phyloP scores from a whole-genome alignment of 2,113 vertebrate genomes.

The Takifugu flavidus region DNA sequence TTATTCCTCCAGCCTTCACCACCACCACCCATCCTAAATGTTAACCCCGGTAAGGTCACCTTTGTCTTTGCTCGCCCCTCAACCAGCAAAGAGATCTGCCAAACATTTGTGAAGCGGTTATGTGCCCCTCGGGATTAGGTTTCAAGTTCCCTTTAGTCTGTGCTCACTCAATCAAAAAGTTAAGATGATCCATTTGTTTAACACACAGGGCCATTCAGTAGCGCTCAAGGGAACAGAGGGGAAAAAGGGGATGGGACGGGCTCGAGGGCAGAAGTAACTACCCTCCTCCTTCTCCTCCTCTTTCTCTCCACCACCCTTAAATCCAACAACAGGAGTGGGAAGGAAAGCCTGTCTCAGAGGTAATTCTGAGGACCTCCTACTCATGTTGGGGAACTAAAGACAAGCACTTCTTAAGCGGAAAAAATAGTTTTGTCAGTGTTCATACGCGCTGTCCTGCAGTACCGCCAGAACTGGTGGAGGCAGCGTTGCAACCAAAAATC shows the following conservation, averaged over 20 bases:
- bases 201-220: constrained; percentile 77
- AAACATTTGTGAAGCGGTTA: constrained; percentile 75
- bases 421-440: too few relatives aligned
- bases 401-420: neutral
- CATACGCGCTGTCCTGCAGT: too few relatives aligned
- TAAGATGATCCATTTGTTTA: constrained; percentile 82
- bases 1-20: constrained; percentile 7
- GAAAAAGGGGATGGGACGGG: constrained; percentile 64
- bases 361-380: constrained; percentile 13
- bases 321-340: constrained; percentile 33
- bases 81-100: constrained; percentile 70
- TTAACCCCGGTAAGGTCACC: constrained; percentile 67
- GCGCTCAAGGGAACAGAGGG: constrained; percentile 72
- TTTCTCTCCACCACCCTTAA: constrained; percentile 8
- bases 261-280: constrained; percentile 48
- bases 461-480: too few relatives aligned
- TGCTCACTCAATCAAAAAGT: constrained; percentile 81
- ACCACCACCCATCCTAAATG: constrained; percentile 19
- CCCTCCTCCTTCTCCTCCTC: constrained; percentile 15
- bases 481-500: too few relatives aligned
- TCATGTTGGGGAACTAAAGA: neutral
- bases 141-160: constrained; percentile 79
- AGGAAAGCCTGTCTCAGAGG: constrained; percentile 34
- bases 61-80: constrained; percentile 69
- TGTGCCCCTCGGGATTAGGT: constrained; percentile 75